Evolutionary conservation across 2,888 invertebrate species (phyloP), one percentile per base, ranked within the genome.

Genomic region (Loripinus fragilis): DNA sequence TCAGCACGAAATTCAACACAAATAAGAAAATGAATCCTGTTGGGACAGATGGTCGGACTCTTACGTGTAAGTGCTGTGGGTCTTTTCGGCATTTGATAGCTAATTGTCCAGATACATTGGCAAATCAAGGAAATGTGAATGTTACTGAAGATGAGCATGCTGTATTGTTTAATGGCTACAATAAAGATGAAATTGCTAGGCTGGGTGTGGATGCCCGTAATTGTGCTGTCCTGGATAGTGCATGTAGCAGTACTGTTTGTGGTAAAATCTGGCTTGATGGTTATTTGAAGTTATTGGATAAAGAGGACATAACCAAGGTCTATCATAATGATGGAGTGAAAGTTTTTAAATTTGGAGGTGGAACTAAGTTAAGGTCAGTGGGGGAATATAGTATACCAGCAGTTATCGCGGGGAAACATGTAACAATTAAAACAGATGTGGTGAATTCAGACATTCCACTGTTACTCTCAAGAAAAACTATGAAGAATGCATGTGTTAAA

Each of bases 161-260:
- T 20, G 17, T 48, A 55, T 45, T 74, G 30, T 78, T 71, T 48
- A 78, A 67, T 12, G 71, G 74, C 8, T 76, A 72, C 30, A 71
- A 76, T 30, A 72, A 52, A 65, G 65, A 66, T n/a, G 48, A 2
- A 15, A 48, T 20, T 10, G 3, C 8, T 64, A 7, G 3, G 12
- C 15, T 15, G 17, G n/a, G n/a, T n/a, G 35, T 48, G 2, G 69
- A 69, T n/a, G 69, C 69, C 8, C 28, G 69, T 45, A 48, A 69
- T 5, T 41, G 67, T 67, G 67, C 67, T 28, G 67, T 67, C 5
- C 70, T 52, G 35, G 50, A 70, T 33, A 70, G 70, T 38, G 70
- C 70, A 48, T 70, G 48, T 20, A 50, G 50, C 30, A 60, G 71
- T 7, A 70, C 70, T 25, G 69, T 69, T 20, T 69, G 42, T 69